Percentiles rank a stretch among this genome's conserved stretches.
Conservation (phyloP, 2,113 vertebrate species). For the Archocentrus centrarchus region DNA sequence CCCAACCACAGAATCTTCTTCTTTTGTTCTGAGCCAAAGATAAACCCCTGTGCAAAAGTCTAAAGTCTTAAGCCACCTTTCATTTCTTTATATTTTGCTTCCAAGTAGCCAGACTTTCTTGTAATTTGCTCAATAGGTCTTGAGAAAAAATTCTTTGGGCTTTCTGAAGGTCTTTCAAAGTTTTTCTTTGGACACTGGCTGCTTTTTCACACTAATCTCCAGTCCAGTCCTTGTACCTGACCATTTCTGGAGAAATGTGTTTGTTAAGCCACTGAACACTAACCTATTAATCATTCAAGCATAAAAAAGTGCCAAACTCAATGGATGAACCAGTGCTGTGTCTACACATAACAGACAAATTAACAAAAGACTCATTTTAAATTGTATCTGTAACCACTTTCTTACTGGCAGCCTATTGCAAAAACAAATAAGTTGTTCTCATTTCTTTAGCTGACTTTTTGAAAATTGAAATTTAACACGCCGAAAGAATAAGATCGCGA, state of each 20-base stretch:
- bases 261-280: neutral
- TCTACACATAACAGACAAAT: neutral
- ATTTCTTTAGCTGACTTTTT: neutral
- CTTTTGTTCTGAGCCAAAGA: neutral
- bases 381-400: neutral
- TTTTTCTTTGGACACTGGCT: neutral
- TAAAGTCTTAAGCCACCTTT: neutral
- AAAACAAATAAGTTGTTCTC: neutral
- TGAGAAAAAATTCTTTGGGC: neutral
- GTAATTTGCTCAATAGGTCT: neutral
- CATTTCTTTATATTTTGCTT: neutral
- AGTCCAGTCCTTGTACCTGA: neutral
- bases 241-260: neutral
- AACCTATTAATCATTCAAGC: neutral
- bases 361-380: neutral
- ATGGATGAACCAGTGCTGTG: neutral
- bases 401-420: neutral
- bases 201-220: neutral
- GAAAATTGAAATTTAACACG: too few species aligned
- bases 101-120: neutral
- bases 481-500: too few species aligned
- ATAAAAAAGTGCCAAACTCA: neutral
- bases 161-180: neutral
- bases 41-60: neutral
- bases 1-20: neutral